phyloP scores from a whole-genome alignment of 2,797 vertebrate genomes.

The Coccyzus lansbergi region DNA sequence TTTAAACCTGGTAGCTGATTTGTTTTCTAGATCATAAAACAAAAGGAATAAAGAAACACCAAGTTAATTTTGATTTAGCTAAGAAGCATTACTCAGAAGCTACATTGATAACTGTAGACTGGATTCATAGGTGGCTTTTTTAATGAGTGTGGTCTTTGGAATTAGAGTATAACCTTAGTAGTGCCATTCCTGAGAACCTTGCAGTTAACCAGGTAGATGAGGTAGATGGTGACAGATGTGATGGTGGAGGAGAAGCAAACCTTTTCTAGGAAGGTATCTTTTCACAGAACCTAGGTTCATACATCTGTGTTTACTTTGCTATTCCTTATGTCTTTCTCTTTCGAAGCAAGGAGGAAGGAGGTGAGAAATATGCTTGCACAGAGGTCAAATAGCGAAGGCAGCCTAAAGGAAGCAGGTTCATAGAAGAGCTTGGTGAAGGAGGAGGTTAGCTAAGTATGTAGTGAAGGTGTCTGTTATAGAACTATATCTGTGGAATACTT shows the following conservation, averaged over 20 bases:
- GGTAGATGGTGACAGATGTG: neutral
- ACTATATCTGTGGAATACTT: rapidly evolving
- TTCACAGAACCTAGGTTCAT: neutral
- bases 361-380: neutral
- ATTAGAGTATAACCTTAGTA: conserved; percentile 9
- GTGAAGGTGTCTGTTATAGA: neutral
- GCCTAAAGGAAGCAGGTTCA: neutral
- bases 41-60: neutral
- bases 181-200: neutral
- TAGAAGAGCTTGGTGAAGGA: neutral
- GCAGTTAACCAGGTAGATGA: neutral
- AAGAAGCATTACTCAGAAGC: neutral
- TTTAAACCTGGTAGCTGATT: neutral
- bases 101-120: neutral
- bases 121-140: neutral
- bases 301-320: neutral
- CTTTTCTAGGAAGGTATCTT: neutral
- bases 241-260: neutral
- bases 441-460: neutral
- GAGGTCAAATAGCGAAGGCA: neutral
- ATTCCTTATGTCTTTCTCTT: neutral
- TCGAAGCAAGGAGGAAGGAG: neutral
- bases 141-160: neutral
- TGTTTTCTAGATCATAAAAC: neutral
- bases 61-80: neutral